Evolutionary conservation across 2,888 invertebrate genomes (phyloP), one percentile per base, ranked within the genome.

Genomic region (Corbicula japonica): DNA sequence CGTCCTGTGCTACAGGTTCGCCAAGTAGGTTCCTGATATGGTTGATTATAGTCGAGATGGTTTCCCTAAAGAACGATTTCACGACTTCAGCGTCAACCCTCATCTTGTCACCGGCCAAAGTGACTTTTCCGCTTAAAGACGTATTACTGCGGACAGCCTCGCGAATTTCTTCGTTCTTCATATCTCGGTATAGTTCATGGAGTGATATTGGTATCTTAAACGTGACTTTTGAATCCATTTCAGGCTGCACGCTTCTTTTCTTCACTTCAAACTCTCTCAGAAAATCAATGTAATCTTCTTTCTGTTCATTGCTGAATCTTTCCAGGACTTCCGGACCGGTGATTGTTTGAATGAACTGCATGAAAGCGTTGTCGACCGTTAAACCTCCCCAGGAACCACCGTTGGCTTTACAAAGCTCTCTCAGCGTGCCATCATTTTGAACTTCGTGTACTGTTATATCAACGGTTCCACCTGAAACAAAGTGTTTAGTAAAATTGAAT

Each of bases 201-300:
- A 81, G 35, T 4, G 62, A 21, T 10, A 73, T 70, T 1, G 82
- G 82, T 26, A 83, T 56, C 35, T 62, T 73, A 38, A 79, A 70
- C n/a, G 72, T 79, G 2, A 79, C 38, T 28, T 73, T 72, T 12
- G 48, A 44, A 2, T 76, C 73, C 23, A 58, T 28, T 1, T 74
- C 65, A 2, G 71, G 68, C 18, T 58, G n/a, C 5, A 77, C 60
- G 0, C 28, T 63, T 38, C 83, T 38, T 60, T 83, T 83, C 75
- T 80, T 76, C 23, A 76, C 41, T 69, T 83, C 83, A 35, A 83
- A 80, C 15, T 80, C 74, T 12, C 80, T 58, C 12, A 70, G 61
- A 12, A 83, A 46, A 30, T 76, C 76, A 3, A 80, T 26, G 26
- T 68, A 76, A 32, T 80, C 83, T 18, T 54, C 60, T 8, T 60